These are phyloP conservation scores for Erethizon dorsatum DNA, from an alignment of 2,797 vertebrate genomes.

Conservation along the genomic window DNA sequence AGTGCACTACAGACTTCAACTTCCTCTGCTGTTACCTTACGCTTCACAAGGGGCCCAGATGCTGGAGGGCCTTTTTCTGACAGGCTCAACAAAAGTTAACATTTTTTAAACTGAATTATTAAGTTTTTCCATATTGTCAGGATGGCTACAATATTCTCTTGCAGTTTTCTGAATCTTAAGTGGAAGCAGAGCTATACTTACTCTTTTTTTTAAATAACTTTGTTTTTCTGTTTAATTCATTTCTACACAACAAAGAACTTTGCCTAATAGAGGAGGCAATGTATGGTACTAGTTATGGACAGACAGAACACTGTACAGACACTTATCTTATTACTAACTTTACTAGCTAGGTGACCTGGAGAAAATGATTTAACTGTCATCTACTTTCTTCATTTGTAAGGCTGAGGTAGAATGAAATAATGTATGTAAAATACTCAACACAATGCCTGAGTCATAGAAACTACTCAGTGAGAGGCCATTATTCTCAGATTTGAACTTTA, in stretches of 20 bases:
- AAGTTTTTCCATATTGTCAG: constrained; percentile 51
- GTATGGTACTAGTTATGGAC: constrained; percentile 13
- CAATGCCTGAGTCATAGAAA: background rate
- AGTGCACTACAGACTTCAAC: background rate
- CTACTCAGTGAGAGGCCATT: background rate
- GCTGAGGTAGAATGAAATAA: background rate
- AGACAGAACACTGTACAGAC: background rate
- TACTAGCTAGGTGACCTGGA: background rate
- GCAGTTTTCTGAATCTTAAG: constrained; percentile 29
- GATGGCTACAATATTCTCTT: constrained; percentile 15
- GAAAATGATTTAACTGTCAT: background rate
- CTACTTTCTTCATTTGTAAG: background rate
- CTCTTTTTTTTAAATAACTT: constrained; percentile 37
- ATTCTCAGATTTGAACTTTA: constrained; percentile 11
- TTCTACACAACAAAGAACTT: constrained; percentile 61
- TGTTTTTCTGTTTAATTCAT: constrained; percentile 40
- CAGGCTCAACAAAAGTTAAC: background rate
- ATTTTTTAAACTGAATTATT: background rate
- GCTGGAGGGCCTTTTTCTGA: background rate
- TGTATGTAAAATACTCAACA: background rate
- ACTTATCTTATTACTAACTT: background rate
- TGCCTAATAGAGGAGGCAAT: background rate
- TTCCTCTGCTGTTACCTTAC: background rate
- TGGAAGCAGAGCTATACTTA: constrained; percentile 2
- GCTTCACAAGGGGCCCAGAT: background rate